Evolutionary conservation across 2,797 vertebrate species (phyloP), one percentile per base, ranked within the genome.

Genomic region (Acanthornis magna): DNA sequence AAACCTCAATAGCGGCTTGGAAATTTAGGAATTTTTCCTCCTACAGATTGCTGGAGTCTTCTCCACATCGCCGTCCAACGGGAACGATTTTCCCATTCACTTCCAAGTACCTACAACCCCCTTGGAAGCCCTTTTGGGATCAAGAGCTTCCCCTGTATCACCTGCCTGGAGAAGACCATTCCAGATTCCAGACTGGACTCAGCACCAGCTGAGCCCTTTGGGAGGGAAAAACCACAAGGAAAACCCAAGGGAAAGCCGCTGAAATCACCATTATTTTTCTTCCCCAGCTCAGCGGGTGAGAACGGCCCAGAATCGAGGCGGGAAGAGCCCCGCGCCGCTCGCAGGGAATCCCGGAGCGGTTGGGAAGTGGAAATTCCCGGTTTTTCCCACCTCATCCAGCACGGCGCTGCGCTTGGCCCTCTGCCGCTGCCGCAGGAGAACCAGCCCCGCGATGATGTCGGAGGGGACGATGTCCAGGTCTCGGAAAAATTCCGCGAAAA

Each of bases 401-500:
- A 99, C 99, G 7, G 99, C 97, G 0, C 90, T 99, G 96, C 99
- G 98, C 95, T 99, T 99, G 23, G 99, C 98, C 79, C 99, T 98
- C 94, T 99, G 99, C 83, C 99, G 98, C 95, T 99, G 99, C 55
- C 99, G 98, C 42, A 99, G 98, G n/a, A 99, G 98, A 30, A 99
- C 99, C 94, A 99, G 97, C 40, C 99, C 99, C 5, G 99, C 99
- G 9, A 99, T 99, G 96, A 99, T 99, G 98, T 99, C 99, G 16
- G 99, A 99, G 3, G 99, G 99, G 78, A 99, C 99, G 13, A 99
- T 99, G 97, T 99, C 99, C 90, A 99, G 98, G 96, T 99, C 99
- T 94, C 99, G 98, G 97, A 99, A 99, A 93, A 99, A 99, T 95
- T 99, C 99, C 0, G 99, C 99, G 38, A 99, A 99, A 96, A 99